phyloP scores from a whole-genome alignment of 2,888 invertebrate genomes.

The Dascillus cervinus region DNA sequence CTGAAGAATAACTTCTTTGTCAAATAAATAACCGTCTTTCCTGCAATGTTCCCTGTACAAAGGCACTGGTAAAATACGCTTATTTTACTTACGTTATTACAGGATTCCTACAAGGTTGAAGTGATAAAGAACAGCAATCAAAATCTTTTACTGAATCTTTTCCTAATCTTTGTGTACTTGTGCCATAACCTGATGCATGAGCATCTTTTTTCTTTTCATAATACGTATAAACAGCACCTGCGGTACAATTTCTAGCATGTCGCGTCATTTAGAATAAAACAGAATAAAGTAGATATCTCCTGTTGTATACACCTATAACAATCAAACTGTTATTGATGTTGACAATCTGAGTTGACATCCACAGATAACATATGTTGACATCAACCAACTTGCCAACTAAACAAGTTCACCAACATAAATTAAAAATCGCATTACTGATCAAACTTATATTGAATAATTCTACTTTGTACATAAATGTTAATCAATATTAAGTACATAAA shows the following conservation, averaged over 20 bases:
- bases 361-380: too few relatives aligned
- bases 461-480: not conserved
- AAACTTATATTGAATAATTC: too few relatives aligned
- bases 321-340: too few relatives aligned
- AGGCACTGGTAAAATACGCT: not conserved
- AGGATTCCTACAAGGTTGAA: conserved; percentile 93
- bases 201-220: conserved; percentile 97
- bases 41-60: too few relatives aligned
- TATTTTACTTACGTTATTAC: conserved; percentile 68
- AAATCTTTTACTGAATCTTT: conserved; percentile 94
- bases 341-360: too few relatives aligned
- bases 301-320: too few relatives aligned
- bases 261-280: conserved; percentile 88
- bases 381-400: too few relatives aligned
- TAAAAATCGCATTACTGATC: too few relatives aligned
- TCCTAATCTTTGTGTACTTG: conserved; percentile 76
- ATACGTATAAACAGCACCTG: conserved; percentile 96
- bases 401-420: too few relatives aligned
- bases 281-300: too few relatives aligned
- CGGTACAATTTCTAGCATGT: conserved; percentile 97
- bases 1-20: conserved; percentile 93
- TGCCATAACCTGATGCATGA: conserved; percentile 88
- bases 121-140: conserved; percentile 93
- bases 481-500: not conserved
- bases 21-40: conserved; percentile 88